Evolutionary conservation across 35 echinoderm and acorn worm species (phyloP).

Genomic region (Anneissia japonica): DNA sequence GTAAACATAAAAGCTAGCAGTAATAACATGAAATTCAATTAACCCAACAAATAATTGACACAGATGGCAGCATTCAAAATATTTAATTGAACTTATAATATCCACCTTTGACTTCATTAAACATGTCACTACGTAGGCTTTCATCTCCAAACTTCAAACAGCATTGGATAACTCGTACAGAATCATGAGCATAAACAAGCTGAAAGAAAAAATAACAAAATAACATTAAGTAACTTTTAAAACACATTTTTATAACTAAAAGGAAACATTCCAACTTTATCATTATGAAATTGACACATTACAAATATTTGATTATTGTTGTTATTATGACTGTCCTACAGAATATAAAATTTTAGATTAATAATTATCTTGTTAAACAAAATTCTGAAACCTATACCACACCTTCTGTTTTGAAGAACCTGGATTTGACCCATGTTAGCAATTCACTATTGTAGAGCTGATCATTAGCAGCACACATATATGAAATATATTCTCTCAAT

Average conservation of each 20-base stretch:
- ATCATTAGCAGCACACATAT: too few species aligned
- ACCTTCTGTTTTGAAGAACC: not conserved
- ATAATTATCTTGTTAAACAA: not conserved
- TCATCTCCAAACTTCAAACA: slow-evolving; percentile 82
- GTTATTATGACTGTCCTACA: not conserved
- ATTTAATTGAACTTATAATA: not conserved
- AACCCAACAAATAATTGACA: too few species aligned
- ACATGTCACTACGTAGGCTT: slow-evolving; percentile 58
- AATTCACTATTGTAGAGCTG: too few species aligned
- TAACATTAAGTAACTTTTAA: too few species aligned
- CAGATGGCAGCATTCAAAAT: not conserved
- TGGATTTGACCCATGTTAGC: too few species aligned
- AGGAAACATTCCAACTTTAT: not conserved
- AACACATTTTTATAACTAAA: too few species aligned
- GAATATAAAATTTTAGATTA: not conserved
- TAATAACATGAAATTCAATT: too few species aligned
- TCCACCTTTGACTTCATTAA: slow-evolving; percentile 82
- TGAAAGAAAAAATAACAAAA: slow-evolving; percentile 29
- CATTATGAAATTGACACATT: not conserved
- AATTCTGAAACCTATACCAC: not conserved
- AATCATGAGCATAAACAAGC: slow-evolving; percentile 85
- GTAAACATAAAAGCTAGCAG: too few species aligned
- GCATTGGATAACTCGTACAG: slow-evolving; percentile 85
- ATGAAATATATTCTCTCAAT: too few species aligned
- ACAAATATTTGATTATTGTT: not conserved